phyloP scores from a whole-genome alignment of 2,888 invertebrate species.

The Leptothorax acervorum region DNA sequence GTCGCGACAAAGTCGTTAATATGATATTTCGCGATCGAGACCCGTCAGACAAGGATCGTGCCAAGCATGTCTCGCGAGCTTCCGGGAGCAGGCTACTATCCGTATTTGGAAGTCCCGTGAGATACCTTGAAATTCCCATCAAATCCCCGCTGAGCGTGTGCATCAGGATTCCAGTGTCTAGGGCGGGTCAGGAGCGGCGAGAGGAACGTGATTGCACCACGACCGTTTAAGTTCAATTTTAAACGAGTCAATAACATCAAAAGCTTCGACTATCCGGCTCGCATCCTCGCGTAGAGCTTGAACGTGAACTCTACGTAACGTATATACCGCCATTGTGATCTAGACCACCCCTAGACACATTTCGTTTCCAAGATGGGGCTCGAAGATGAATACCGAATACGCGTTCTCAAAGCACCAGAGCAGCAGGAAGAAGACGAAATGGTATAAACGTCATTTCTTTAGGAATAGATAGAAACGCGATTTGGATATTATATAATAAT shows the following conservation, averaged over 20 bases:
- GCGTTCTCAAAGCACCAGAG: conserved; percentile 77
- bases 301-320: conserved; percentile 23
- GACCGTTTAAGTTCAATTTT: conserved; percentile 75
- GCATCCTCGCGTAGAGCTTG: conserved; percentile 72
- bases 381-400: conserved; percentile 71
- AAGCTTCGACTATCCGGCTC: conserved; percentile 82
- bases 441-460: neutral
- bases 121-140: conserved; percentile 49
- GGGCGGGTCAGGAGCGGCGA: conserved; percentile 1
- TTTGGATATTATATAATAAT: neutral
- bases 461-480: neutral
- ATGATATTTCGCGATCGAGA: conserved; percentile 22
- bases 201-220: conserved; percentile 51
- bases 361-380: conserved; percentile 6
- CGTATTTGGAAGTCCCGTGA: conserved; percentile 63
- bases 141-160: conserved; percentile 65
- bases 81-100: conserved; percentile 82
- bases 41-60: conserved; percentile 75
- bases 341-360: conserved; percentile 70
- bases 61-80: conserved; percentile 81
- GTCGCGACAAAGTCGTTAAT: neutral
- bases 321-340: conserved; percentile 33
- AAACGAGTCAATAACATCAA: conserved; percentile 83
- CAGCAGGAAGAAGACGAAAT: conserved; percentile 51
- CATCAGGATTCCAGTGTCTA: conserved; percentile 58